Evolutionary conservation across 2,888 invertebrate genomes (phyloP), one percentile per base, ranked within the genome.

Genomic region (Caenorhabditis sp.): DNA sequence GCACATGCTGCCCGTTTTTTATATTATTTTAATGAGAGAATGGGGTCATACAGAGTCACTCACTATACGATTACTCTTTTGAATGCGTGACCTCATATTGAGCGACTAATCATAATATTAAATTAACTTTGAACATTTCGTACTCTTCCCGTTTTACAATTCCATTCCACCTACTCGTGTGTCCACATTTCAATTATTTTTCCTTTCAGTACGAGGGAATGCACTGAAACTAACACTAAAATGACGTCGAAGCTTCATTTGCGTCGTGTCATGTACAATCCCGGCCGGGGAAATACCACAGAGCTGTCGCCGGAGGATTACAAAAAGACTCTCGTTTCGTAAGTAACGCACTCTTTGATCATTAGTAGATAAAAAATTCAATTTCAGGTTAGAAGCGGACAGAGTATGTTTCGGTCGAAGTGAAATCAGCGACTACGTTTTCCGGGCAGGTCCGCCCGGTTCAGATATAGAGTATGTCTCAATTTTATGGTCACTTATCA

Each of bases 221-320:
- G 63, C 53, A 15, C 53, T 63, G 53, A 63, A 9, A 48, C n/a
- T n/a, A n/a, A n/a, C n/a, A n/a, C n/a, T 2, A 41, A 24, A 5
- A 61, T 24, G 48, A 35, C n/a, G 20, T 17, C n/a, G 20, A 17
- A 39, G 9, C 43, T 68, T 27, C 22, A 39, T 20, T 17, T 68
- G 9, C 58, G 68, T 22, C 58, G 68, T 17, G n/a, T 68, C 13
- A 58, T 58, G 50, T 27, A 17, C 8, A 68, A 50, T 17, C 6
- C 37, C 11, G 22, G 8, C 9, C 22, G 46, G 15, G 58, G 26
- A 13, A 6, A 35, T 11, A 56, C 41, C 11, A 24, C 27, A 24
- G 15, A 26, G 43, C 45, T 24, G 11, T 15, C 45, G 4, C 37
- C 30, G 1, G 65, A 65, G 27, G 65, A 65, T 0, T 13, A 11